Evolutionary conservation across 2,797 vertebrate species (phyloP), one percentile per base, ranked within the genome.

Genomic region (Eupleurogrammus muticus): DNA sequence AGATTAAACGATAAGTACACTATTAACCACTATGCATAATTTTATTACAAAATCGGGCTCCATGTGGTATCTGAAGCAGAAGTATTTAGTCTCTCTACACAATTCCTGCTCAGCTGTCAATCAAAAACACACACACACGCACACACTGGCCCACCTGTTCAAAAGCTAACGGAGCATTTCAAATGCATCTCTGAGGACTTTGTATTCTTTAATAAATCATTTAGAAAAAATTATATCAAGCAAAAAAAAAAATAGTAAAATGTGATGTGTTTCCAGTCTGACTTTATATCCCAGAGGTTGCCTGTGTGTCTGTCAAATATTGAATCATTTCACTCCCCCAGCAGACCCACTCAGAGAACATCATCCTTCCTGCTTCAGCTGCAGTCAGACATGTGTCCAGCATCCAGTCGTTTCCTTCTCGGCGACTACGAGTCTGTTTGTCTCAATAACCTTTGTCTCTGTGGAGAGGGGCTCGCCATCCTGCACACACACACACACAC

Each of bases 381-480:
- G 11, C 16, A n/a, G 52, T 63, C 17, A 1, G 19, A 57, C 70
- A 60, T 10, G 7, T 35, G 10, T 28, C 61, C 14, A 0, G 12
- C 62, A 58, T 62, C 0, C 14, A 40, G 66, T 28, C 19, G 9
- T 40, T 65, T 46, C n/a, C 3, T 1, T 35, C 36, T 72, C 20
- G 19, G 36, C 56, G 46, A 40, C 53, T 1, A 13, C 2, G 12
- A 60, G 66, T 74, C 49, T 3, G 8, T 70, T 73, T 74, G 63
- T 56, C 46, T 79, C 62, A 12, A 17, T 66, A 21, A 46, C 56
- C 71, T 62, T 53, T 0, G 59, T 34, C 36, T 69, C 40, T 24
- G 47, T 34, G 24, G 9, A 38, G 59, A 62, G 32, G 16, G 19
- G 44, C 58, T 54, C 12, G 16, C 77, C 42, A 3, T 28, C 6